Evolutionary conservation across 2,888 invertebrate genomes (phyloP), one percentile per base, ranked within the genome.

Genomic region (Melieria picta): DNA sequence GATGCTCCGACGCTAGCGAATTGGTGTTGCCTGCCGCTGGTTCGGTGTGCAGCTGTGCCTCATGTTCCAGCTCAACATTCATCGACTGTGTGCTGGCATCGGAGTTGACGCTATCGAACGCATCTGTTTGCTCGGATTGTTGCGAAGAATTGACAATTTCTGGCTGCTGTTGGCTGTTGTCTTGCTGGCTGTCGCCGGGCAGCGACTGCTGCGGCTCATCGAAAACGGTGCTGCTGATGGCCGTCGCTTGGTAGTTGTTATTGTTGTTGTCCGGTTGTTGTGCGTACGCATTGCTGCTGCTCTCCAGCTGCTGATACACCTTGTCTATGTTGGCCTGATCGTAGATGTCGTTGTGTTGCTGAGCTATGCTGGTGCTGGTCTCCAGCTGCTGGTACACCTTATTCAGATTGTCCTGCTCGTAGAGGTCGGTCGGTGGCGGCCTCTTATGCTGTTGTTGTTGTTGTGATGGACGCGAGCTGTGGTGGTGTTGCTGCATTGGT

Each of bases 301-400:
- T 73, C 60, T 77, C 76, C 70, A 82, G 63, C 55, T 82, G 83
- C 72, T 82, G 83, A 58, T 81, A 83, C 0, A 82, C 81, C 64
- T 82, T 82, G 69, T 83, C 77, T 16, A 83, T 75, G 10, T 83
- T 82, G 61, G 80, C 78, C 42, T 61, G 71, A 43, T 79, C 76
- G 43, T 79, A 80, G 63, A 78, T 79, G 50, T 55, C 72, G 13
- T 78, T 76, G 4, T 72, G 69, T 7, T 55, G 65, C 13, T 67
- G 30, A 57, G 48, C 13, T 5, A 55, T 57, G 2, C 55, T 60
- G 66, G n/a, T 67, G 61, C 42, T 63, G 13, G 45, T 10, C 6
- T 3, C n/a, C 43, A 47, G 43, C 55, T 30, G 30, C 2, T 30
- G 55, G 42, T 57, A 45, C 4, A 11, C 16, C 4, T 42, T 42